Evolutionary conservation across 2,797 vertebrate genomes (phyloP).

Genomic region (Esox lucius): DNA sequence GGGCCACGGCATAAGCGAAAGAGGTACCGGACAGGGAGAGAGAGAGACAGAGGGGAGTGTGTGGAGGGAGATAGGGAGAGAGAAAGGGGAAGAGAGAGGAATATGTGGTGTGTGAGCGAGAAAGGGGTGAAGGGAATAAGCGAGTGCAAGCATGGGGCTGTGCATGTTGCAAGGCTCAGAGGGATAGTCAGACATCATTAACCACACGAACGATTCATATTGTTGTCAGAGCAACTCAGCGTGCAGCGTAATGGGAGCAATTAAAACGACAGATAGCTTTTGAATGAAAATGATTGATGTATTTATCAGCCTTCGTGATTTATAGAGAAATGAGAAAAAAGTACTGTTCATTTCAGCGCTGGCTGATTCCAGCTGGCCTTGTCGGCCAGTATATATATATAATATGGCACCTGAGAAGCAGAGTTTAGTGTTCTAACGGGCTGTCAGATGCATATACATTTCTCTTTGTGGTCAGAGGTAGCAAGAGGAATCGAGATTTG

Average conservation of each 20-base stretch:
- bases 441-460: constrained; percentile 20
- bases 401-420: constrained; percentile 1
- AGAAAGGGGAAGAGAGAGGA: background rate
- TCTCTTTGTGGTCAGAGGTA: background rate
- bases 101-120: constrained; percentile 14
- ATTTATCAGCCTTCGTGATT: constrained; percentile 62
- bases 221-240: constrained; percentile 61
- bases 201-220: constrained; percentile 59
- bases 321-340: constrained; percentile 50
- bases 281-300: constrained; percentile 62
- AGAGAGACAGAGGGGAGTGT: constrained; percentile 12
- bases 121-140: constrained; percentile 17
- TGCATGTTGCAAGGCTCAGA: constrained; percentile 55
- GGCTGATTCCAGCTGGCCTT: constrained; percentile 40
- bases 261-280: constrained; percentile 51
- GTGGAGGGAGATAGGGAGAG: constrained; percentile 11
- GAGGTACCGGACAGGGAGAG: constrained; percentile 19
- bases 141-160: constrained; percentile 44
- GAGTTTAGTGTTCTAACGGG: constrained; percentile 17
- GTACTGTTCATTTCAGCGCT: constrained; percentile 37
- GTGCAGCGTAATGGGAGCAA: constrained; percentile 48
- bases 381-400: constrained; percentile 32
- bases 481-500: background rate
- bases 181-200: constrained; percentile 68
- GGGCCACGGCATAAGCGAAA: constrained; percentile 33